Conservation (phyloP, 2,797 vertebrate genomes). For the Urocyon cinereoargenteus region DNA sequence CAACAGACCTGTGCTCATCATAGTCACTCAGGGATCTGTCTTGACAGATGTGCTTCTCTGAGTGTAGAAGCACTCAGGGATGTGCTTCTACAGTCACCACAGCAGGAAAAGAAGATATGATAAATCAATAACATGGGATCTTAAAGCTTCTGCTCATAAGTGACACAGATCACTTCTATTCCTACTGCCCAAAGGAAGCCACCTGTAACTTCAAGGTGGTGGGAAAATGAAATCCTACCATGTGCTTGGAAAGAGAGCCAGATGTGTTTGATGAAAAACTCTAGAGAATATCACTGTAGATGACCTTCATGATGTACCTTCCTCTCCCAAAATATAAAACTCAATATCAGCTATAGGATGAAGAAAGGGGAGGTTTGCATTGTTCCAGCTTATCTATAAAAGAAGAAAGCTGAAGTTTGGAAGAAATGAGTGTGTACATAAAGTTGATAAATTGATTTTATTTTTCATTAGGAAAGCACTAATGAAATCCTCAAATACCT, state of each 20-base stretch:
- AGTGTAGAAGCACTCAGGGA: too few species aligned
- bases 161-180: neutral
- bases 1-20: neutral
- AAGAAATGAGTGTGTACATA: neutral
- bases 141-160: neutral
- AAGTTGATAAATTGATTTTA: neutral
- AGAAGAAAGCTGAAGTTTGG: neutral
- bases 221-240: neutral
- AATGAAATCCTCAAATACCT: neutral
- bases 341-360: neutral
- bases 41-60: too few species aligned
- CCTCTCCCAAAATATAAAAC: neutral
- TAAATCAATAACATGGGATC: neutral
- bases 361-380: neutral
- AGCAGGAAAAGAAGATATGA: neutral
- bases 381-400: neutral
- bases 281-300: neutral
- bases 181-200: neutral
- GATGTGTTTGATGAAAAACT: neutral
- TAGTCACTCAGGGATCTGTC: neutral
- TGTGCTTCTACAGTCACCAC: neutral
- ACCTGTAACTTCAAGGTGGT: neutral
- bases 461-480: neutral
- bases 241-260: neutral
- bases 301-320: neutral